A percentile compares a stretch with the other conserved stretches of the same genome.
Evolutionary conservation across 2,888 invertebrate genomes (phyloP).

Genomic region (Lamellibrachia satsuma): DNA sequence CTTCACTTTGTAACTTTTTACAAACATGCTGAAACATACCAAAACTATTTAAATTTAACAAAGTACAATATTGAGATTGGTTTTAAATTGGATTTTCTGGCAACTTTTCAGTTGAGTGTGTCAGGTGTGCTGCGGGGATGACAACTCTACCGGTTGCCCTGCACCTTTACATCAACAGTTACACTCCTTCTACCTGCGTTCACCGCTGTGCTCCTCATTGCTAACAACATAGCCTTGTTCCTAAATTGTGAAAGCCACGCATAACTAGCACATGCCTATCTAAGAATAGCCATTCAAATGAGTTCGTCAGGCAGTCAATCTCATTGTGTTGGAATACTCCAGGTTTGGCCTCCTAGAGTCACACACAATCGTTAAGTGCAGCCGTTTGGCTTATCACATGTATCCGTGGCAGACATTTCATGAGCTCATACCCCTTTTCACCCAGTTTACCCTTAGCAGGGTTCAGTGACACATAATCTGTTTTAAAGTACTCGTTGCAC

Average conservation of each 20-base stretch:
- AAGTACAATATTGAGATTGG: too few relatives aligned
- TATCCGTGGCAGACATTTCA: neutral
- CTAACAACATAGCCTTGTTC: neutral
- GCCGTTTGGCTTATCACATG: neutral
- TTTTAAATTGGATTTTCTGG: neutral
- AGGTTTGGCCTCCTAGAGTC: neutral
- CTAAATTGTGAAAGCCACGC: neutral
- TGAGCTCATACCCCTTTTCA: neutral
- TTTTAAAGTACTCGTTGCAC: neutral
- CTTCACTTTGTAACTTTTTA: too few relatives aligned
- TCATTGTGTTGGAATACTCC: neutral
- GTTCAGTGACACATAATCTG: neutral
- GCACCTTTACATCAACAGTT: neutral
- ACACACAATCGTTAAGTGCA: neutral
- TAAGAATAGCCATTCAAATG: neutral
- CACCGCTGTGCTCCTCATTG: neutral
- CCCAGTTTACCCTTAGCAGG: neutral
- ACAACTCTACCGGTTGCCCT: neutral
- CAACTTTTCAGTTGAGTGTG: neutral
- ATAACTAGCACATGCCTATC: neutral
- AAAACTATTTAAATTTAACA: too few relatives aligned
- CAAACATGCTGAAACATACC: too few relatives aligned
- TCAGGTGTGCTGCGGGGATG: neutral
- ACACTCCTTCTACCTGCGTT: neutral
- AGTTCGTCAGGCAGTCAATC: neutral